phyloP scores from a whole-genome alignment of 2,888 invertebrate genomes.

The Acanthosepion esculentum region DNA sequence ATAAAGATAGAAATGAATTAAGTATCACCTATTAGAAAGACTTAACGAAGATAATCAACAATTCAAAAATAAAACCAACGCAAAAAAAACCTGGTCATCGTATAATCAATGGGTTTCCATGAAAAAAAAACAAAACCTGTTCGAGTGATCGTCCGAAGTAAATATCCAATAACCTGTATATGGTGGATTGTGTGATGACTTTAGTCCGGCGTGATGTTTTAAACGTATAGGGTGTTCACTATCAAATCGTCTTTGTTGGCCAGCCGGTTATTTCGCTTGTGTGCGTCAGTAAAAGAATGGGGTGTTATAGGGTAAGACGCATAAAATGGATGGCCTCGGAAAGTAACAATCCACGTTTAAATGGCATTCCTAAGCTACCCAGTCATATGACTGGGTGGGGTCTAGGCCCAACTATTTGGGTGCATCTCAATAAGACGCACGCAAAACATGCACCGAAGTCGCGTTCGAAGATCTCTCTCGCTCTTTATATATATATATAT shows the following conservation, averaged over 20 bases:
- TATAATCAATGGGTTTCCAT: not conserved
- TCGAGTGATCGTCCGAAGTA: not conserved
- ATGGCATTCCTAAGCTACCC: slow-evolving; percentile 6
- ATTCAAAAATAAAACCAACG: no score
- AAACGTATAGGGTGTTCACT: not conserved
- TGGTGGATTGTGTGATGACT: not conserved
- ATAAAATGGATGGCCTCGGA: slow-evolving; percentile 17
- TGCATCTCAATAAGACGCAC: slow-evolving; percentile 21
- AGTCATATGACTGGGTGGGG: not conserved
- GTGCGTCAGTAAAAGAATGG: not conserved
- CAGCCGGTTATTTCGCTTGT: not conserved
- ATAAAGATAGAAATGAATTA: no score
- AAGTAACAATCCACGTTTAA: not conserved
- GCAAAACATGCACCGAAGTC: not conserved
- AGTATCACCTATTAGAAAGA: no score
- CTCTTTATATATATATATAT: not conserved
- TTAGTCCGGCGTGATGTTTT: not conserved
- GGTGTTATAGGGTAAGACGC: not conserved
- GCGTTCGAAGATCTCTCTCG: not conserved
- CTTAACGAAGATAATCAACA: no score
- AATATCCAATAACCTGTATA: not conserved
- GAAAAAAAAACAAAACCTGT: not conserved
- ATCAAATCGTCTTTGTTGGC: slow-evolving; percentile 10
- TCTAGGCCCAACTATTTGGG: not conserved
- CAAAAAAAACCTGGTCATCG: not conserved